A percentile compares a stretch with the other conserved stretches of the same genome.
Evolutionary conservation across 2,888 invertebrate species (phyloP).

Genomic region (Tenthredo mesomela): DNA sequence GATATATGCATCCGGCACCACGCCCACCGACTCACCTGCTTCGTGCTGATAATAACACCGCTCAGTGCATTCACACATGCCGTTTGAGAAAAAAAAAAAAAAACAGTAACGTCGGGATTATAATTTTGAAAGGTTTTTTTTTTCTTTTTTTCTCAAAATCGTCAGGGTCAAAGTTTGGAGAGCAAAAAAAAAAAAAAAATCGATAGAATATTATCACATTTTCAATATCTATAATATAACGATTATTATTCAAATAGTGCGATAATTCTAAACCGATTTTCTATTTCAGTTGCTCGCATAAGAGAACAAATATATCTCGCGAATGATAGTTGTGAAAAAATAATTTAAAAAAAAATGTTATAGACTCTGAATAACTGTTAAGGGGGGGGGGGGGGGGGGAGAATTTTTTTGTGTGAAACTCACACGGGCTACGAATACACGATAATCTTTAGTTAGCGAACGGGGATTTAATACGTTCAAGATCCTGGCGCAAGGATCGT

Average conservation of each 20-base stretch:
- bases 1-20: slow-evolving; percentile 55
- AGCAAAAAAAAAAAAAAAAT: no score
- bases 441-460: slow-evolving; percentile 13
- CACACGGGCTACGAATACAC: slow-evolving; percentile 43
- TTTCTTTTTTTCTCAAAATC: neutral
- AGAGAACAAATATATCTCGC: neutral
- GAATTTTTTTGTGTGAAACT: slow-evolving; percentile 43
- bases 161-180: neutral
- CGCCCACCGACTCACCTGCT: slow-evolving; percentile 49
- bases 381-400: neutral
- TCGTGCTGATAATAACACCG: slow-evolving; percentile 49
- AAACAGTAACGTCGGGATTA: neutral
- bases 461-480: slow-evolving; percentile 1
- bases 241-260: no score
- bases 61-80: neutral
- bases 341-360: neutral
- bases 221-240: neutral
- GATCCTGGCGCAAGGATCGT: slow-evolving; percentile 40
- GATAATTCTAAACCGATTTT: neutral
- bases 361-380: neutral
- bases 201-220: no score
- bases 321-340: neutral
- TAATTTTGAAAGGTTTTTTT: neutral
- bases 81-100: neutral
- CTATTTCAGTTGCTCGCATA: neutral